phyloP scores from a whole-genome alignment of 1,140 invertebrate species.

The Probaryconus sp. region DNA sequence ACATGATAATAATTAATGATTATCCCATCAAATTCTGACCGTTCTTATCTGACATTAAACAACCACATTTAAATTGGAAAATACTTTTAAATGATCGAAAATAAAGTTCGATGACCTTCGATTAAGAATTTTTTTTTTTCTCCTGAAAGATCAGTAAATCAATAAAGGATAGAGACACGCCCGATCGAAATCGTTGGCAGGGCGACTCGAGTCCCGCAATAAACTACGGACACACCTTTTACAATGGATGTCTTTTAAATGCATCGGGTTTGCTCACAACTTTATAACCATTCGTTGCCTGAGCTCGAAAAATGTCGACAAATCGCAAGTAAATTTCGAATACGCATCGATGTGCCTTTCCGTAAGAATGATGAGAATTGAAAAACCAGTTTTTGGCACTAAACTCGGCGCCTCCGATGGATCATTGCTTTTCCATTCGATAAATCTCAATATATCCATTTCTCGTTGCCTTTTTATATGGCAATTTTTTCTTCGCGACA shows the following conservation, averaged over 20 bases:
- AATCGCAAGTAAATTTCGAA: conserved; percentile 7
- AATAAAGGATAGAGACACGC: conserved; percentile 30
- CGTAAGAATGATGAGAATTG: conserved; percentile 20
- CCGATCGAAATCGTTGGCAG: conserved; percentile 31
- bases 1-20: no score
- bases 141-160: conserved; percentile 16
- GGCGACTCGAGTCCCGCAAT: conserved; percentile 5
- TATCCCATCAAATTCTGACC: no score
- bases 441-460: conserved; percentile 25
- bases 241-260: conserved; percentile 21
- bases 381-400: conserved; percentile 11
- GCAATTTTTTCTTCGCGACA: conserved; percentile 1
- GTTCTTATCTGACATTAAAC: no score
- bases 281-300: conserved; percentile 36
- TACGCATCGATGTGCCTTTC: neutral
- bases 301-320: conserved; percentile 23
- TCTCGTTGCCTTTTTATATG: neutral
- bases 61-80: no score
- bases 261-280: conserved; percentile 23
- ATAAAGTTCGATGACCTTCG: no score
- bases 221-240: conserved; percentile 28
- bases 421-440: conserved; percentile 11
- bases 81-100: no score
- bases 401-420: conserved; percentile 3
- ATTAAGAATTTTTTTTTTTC: conserved; percentile 8